Evolutionary conservation across 2,113 vertebrate genomes (phyloP).

Genomic region (Indicator indicator): DNA sequence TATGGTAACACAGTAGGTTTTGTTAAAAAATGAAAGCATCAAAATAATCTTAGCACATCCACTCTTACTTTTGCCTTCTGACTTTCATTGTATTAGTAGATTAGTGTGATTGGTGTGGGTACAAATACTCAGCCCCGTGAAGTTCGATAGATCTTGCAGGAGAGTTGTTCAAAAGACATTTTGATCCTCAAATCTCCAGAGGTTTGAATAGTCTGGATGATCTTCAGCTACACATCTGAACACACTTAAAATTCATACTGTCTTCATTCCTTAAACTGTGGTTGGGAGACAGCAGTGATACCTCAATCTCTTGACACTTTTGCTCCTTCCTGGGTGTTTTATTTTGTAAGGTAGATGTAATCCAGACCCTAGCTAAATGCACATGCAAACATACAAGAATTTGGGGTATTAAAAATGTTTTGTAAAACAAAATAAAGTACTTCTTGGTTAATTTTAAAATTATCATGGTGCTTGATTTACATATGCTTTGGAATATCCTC

Average conservation of each 20-base stretch:
- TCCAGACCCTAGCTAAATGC: neutral
- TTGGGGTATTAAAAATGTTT: neutral
- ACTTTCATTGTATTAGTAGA: neutral
- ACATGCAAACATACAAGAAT: conserved; percentile 36
- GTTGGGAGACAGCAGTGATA: neutral
- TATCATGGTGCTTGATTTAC: conserved; percentile 56
- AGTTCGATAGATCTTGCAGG: neutral
- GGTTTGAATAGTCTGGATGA: neutral
- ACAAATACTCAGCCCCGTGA: neutral
- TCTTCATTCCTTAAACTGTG: neutral
- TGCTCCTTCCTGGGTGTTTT: neutral
- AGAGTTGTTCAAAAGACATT: neutral
- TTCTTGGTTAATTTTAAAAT: conserved; percentile 54
- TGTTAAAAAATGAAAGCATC: neutral
- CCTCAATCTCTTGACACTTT: neutral
- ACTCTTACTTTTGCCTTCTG: neutral
- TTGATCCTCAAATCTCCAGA: neutral
- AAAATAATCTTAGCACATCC: neutral
- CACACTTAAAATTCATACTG: neutral
- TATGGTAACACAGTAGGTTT: neutral
- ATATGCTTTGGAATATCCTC: conserved; percentile 53
- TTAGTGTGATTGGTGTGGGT: neutral
- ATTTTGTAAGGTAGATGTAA: neutral
- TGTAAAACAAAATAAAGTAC: conserved; percentile 11
- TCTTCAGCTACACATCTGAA: neutral